Evolutionary conservation across 2,797 vertebrate genomes (phyloP).

Genomic region (Bryconaethiops microstoma): DNA sequence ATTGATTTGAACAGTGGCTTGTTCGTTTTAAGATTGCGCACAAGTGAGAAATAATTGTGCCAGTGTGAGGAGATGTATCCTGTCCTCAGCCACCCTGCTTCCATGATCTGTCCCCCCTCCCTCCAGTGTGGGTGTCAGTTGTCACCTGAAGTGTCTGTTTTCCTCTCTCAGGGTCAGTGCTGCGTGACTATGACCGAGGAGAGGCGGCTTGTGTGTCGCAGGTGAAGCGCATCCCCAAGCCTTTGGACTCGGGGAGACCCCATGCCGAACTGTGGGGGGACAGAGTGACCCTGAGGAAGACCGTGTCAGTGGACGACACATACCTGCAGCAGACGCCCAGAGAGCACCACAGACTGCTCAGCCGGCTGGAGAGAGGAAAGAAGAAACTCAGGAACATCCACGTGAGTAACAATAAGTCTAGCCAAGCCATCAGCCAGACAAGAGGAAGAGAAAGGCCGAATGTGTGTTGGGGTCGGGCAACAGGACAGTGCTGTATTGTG

Average conservation of each 20-base stretch:
- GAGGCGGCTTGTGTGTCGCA: conserved; percentile 67
- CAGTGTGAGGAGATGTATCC: conserved; percentile 37
- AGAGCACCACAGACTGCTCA: conserved; percentile 72
- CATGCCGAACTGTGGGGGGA: conserved; percentile 51
- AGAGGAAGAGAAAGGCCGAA: neutral
- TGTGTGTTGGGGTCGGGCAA: neutral
- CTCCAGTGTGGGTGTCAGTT: conserved; percentile 74
- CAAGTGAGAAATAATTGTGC: conserved; percentile 35
- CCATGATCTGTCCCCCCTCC: conserved; percentile 13
- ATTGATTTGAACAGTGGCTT: neutral
- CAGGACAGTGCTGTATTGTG: neutral
- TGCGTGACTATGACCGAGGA: conserved; percentile 79
- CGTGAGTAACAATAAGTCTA: conserved; percentile 76
- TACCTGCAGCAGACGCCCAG: conserved; percentile 73
- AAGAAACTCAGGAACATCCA: conserved; percentile 74
- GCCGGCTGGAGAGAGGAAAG: conserved; percentile 72
- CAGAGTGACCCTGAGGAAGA: conserved; percentile 77
- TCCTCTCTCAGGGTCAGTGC: conserved; percentile 79
- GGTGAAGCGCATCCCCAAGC: conserved; percentile 54
- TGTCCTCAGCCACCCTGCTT: conserved; percentile 26
- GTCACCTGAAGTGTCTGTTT: conserved; percentile 80
- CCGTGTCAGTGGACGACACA: conserved; percentile 75
- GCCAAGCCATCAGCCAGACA: neutral
- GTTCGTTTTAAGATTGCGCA: conserved; percentile 10
- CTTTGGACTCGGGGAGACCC: conserved; percentile 35